Percentiles rank a stretch among this genome's conserved stretches.
These are phyloP conservation scores for Hipparchia semele DNA, from an alignment of 2,888 invertebrate genomes.

Conservation along the genomic window DNA sequence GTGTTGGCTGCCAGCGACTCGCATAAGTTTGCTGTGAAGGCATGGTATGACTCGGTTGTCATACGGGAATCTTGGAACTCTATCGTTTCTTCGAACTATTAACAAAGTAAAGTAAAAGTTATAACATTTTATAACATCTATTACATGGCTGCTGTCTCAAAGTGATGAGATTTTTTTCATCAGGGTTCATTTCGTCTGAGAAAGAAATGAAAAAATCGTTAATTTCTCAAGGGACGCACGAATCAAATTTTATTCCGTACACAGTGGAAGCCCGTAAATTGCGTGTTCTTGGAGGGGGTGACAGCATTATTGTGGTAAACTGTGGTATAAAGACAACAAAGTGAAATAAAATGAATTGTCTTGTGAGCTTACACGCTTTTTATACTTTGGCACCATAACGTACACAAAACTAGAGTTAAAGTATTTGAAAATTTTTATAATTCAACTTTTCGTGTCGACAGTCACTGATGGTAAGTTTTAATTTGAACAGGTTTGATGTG, in stretches of 20 bases:
- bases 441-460: no score
- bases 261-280: conserved; percentile 7
- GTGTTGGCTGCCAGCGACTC: no score
- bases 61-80: no score
- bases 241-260: conserved; percentile 21
- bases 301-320: conserved; percentile 15
- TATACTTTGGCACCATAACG: no score
- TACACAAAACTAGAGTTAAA: no score
- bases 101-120: neutral
- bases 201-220: conserved; percentile 18
- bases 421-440: no score
- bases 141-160: neutral
- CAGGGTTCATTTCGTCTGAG: conserved; percentile 12
- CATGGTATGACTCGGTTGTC: no score
- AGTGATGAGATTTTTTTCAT: conserved; percentile 13
- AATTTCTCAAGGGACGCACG: conserved; percentile 17
- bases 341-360: neutral
- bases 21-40: no score
- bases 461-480: no score
- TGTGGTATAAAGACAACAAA: neutral
- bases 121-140: neutral
- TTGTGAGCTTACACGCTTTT: no score
- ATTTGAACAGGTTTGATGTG: no score
- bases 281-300: conserved; percentile 8
- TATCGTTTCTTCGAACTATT: no score